Evolutionary conservation across 2,113 vertebrate genomes (phyloP), one percentile per base, ranked within the genome.

Genomic region (Brachypteracias leptosomus): DNA sequence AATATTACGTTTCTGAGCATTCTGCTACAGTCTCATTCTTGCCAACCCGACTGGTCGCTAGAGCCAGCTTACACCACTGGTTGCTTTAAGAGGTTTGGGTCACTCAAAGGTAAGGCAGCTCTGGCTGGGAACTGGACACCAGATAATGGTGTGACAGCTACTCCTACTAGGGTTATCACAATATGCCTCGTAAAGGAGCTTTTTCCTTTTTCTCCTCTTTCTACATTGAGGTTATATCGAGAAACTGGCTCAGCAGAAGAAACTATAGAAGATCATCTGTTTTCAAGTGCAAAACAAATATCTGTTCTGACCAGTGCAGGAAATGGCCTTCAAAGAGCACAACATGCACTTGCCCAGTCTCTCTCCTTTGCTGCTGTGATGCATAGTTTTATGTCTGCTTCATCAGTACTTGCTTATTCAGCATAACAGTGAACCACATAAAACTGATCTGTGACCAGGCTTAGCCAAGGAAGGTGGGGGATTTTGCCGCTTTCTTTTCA

Each of bases 321-420:
- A 94, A 96, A 72, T 3, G 3, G 51, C 75, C 79, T 90, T 96
- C 91, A 94, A 94, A 96, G 92, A 88, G 44, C 76, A 44, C 77
- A 90, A 73, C 71, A 54, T 0, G 0, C 73, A 7, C 71, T 92
- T 85, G 68, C 86, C 90, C 83, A 78, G 72, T 31, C 52, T 75
- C 88, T 67, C 83, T 78, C 80, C 61, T 65, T 92, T 46, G 76
- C 76, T 94, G 83, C 76, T 84, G 4, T 35, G 62, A 93, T 89
- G 46, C 83, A 92, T 94, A 78, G 63, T 87, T 94, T 95, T 74
- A 85, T 65, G 91, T 96, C 94, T 93, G 74, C 93, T 88, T 75
- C 29, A 3, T 76, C 79, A 71, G 80, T 67, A 90, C 67, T 88
- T 8, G 71, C 95, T 97, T 95, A 93, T 72, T 97, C 92, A 96